Base-by-base conservation (phyloP, 2,797 vertebrate genomes). In the Sphaeramia orbicularis region DNA sequence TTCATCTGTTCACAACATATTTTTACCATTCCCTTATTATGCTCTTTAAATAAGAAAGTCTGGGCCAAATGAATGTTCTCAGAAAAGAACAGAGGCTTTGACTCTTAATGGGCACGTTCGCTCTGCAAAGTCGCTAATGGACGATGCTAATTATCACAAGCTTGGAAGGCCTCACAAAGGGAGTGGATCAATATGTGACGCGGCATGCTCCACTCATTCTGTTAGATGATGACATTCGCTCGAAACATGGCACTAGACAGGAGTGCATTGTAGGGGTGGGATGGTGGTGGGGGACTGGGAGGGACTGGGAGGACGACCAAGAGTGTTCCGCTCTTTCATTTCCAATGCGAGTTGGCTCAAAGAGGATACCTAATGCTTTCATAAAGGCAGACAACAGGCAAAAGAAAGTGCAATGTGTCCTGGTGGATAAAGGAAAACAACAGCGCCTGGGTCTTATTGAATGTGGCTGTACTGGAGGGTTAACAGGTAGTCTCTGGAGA, bases 101-200 rank as follows among this genome's bases (percentile, higher is more conserved):
- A 93, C 89, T 90, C 89, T 90, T 94, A 95, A 95, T 94, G 93
- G 91, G 87, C 83, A 87, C 86, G 93, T 93, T 88, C 93, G 91
- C 89, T 84, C 78, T 68, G 90, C 89, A 88, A 92, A 92, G 86
- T 87, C 90, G 79, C 93, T 95, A 95, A 95, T 95, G 94, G 94
- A 92, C 78, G 71, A 87, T 81, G 80, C 90, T 94, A 95, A 95
- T 95, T 94, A 94, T 90, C 84, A 73, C 84, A 78, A 90, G 92
- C 91, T 93, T 86, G 85, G 86, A 88, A 89, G 89, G 88, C 86
- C 76, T 88, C 83, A 93, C 91, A 93, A 94, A 91, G 80, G 83
- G 76, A 92, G 78, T 72, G 88, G 91, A 94, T 94, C 94, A 93
- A 94, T 94, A 93, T 80, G 86, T 86, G 89, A 87, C 63, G 78